Evolutionary conservation across 1,140 invertebrate species (phyloP), one percentile per base, ranked within the genome.

Genomic region (Chymomyza costata): DNA sequence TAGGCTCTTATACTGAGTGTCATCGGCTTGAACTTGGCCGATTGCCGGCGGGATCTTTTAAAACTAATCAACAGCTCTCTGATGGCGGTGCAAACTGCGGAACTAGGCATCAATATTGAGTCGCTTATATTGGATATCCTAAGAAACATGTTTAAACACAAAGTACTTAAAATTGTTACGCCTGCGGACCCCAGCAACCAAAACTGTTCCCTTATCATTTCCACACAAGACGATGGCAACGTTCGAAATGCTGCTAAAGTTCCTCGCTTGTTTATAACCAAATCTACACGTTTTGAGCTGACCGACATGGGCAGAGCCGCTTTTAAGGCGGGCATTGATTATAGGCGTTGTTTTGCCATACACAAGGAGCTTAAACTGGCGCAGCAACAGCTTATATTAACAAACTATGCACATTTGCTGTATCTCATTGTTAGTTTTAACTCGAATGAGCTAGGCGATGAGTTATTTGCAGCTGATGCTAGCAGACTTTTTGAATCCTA

Each of bases 261-360:
- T 14, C 38, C 13, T 30, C 41, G 45, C 34, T 46, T 44, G 18
- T 21, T 45, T 30, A 18, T 43, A 5, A 69, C 38, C 16, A 28
- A 21, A 50, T 70, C 57, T 18, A 89, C 87, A 10, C 73, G 87
- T 52, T 82, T 92, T 15, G 84, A 87, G 40, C 87, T 93, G 16
- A 93, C 90, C 63, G 86, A 87, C 58, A 87, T 95, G 8, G 94
- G 94, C 31, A 88, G 86, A 73, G 94, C 94, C 15, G 91, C 93
- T 25, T 92, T 94, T 65, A 95, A 93, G 91, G 93, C 91, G 15
- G 89, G 88, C 38, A 89, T 95, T 13, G 90, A 93, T 61, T 86
- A 93, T 35, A 69, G 88, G 41, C 86, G 86, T 62, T 90, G 91
- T 13, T 85, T 89, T 35, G 82, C 85, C 43, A 83, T 95, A 13